Conservation (phyloP, 2,888 invertebrate genomes). For the Heliconius aoede region DNA sequence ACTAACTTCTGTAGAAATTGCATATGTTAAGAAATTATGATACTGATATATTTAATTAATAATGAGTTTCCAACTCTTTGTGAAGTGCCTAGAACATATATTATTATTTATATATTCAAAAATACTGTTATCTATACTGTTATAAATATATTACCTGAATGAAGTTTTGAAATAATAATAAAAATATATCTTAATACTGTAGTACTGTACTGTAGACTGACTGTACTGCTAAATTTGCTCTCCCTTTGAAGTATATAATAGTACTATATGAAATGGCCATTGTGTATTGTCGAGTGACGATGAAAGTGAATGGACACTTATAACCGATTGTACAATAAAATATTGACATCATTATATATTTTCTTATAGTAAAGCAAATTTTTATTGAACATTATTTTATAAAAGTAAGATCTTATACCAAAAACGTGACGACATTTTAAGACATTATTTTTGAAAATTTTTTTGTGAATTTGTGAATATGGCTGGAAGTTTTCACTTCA, state of each 20-base stretch:
- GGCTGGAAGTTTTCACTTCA: no score
- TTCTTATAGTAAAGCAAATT: not conserved
- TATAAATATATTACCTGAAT: no score
- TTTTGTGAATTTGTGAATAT: no score
- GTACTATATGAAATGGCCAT: conserved; percentile 13
- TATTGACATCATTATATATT: not conserved
- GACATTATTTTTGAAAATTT: no score
- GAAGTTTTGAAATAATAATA: not conserved
- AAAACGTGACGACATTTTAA: no score
- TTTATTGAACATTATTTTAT: not conserved
- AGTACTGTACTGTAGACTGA: not conserved
- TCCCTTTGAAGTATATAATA: conserved; percentile 9
- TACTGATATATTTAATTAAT: no score
- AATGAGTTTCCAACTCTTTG: no score
- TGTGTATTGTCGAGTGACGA: conserved; percentile 3
- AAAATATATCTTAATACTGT: not conserved
- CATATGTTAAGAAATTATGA: no score
- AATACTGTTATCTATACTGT: no score
- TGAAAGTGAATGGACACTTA: conserved; percentile 5
- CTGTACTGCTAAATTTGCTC: not conserved
- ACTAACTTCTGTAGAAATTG: not conserved
- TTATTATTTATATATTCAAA: no score
- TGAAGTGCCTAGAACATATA: no score
- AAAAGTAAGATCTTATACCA: not conserved
- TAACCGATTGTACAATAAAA: conserved; percentile 3